phyloP scores from a whole-genome alignment of 2,888 invertebrate genomes.

The Oxyscelio sp. region DNA sequence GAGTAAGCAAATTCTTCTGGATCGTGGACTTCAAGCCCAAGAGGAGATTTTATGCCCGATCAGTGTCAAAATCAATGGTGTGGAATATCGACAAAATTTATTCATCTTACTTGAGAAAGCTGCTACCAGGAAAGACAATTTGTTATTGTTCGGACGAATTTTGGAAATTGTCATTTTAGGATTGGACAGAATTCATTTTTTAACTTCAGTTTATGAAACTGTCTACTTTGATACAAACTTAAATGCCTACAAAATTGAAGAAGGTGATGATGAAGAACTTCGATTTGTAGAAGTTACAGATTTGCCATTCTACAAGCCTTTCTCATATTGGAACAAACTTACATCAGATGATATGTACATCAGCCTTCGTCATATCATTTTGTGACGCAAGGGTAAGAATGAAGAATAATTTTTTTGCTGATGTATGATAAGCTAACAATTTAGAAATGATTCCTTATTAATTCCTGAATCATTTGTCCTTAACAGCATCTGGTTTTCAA shows the following conservation, averaged over 20 bases:
- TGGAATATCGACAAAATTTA: constrained; percentile 57
- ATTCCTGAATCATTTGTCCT: constrained; percentile 26
- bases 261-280: constrained; percentile 23
- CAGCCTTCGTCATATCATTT: constrained; percentile 52
- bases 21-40: constrained; percentile 33
- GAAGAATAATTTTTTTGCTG: constrained; percentile 20
- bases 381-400: constrained; percentile 12
- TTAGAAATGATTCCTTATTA: constrained; percentile 20
- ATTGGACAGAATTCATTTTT: constrained; percentile 42
- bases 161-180: constrained; percentile 62
- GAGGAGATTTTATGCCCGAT: constrained; percentile 40
- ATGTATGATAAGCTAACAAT: constrained; percentile 13
- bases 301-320: constrained; percentile 46
- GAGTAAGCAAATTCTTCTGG: too few species aligned
- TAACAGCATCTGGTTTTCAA: constrained; percentile 17
- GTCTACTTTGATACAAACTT: constrained; percentile 56
- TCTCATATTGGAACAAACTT: constrained; percentile 59
- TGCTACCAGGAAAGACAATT: constrained; percentile 46
- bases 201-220: constrained; percentile 47
- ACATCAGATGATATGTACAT: constrained; percentile 41
- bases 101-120: constrained; percentile 57
- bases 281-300: constrained; percentile 35
- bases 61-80: constrained; percentile 53
- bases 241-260: constrained; percentile 59
- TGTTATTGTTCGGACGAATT: constrained; percentile 61